Conservation (phyloP, 2,888 invertebrate species). For the Apodemia hepburni region DNA sequence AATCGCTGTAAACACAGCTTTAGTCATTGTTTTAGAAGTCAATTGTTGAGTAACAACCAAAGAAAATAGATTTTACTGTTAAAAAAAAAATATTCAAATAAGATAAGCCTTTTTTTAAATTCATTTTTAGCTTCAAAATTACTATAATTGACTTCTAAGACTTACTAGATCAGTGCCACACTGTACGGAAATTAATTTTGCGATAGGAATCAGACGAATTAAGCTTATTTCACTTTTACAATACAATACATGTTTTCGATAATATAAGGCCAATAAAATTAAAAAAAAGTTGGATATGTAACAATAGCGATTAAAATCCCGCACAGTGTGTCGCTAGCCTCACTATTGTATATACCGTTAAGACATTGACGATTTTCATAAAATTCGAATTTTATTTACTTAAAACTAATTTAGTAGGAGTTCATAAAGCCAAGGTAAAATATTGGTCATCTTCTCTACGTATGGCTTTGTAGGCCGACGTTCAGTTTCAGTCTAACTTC, state of each 20-base stretch:
- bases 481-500: too few species aligned
- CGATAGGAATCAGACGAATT: too few species aligned
- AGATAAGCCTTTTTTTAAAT: too few species aligned
- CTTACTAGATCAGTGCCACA: neutral
- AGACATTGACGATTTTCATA: constrained; percentile 9
- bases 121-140: neutral
- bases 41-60: neutral
- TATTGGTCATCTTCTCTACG: neutral
- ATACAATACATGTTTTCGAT: too few species aligned
- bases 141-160: constrained; percentile 1
- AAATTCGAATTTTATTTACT: constrained; percentile 11
- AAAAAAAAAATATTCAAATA: too few species aligned
- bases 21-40: neutral
- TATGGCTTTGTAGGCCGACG: neutral
- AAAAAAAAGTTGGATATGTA: too few species aligned
- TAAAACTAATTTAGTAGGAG: neutral
- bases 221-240: too few species aligned
- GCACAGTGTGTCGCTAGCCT: neutral
- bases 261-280: too few species aligned
- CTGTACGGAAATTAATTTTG: neutral
- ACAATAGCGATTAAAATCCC: neutral
- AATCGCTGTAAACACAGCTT: neutral
- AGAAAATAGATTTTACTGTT: too few species aligned
- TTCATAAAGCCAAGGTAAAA: neutral
- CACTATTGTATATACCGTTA: constrained; percentile 6